Conservation (phyloP, 2,888 invertebrate genomes). For the Dermolepida albohirtum region DNA sequence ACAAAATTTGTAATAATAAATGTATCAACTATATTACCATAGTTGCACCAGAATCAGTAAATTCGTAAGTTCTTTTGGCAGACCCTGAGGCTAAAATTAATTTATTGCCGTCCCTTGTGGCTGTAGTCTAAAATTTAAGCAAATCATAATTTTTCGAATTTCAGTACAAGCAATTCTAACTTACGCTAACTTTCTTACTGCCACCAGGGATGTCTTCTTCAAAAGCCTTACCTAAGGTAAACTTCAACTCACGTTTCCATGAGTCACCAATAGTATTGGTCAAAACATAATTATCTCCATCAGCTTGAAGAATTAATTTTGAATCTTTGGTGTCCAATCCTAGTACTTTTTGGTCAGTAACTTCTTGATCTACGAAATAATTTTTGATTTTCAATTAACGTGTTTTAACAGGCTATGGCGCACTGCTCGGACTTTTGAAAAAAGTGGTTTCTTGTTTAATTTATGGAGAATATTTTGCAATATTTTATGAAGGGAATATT, state of each 20-base stretch:
- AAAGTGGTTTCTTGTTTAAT: no score
- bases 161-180: not conserved
- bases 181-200: not conserved
- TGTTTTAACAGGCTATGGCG: no score
- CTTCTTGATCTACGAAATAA: not conserved
- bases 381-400: no score
- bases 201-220: not conserved
- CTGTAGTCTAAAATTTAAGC: not conserved
- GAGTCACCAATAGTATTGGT: not conserved
- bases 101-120: no score
- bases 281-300: not conserved
- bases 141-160: no score
- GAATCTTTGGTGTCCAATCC: not conserved
- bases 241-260: not conserved
- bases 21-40: no score
- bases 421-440: no score
- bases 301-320: not conserved
- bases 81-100: no score
- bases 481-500: no score
- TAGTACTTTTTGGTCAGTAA: not conserved
- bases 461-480: no score
- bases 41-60: no score
- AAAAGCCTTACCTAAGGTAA: slow-evolving; percentile 3
- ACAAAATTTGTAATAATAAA: no score
- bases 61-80: not conserved